Conservation (phyloP, 2,888 invertebrate genomes). For the Pollenia labialis region DNA sequence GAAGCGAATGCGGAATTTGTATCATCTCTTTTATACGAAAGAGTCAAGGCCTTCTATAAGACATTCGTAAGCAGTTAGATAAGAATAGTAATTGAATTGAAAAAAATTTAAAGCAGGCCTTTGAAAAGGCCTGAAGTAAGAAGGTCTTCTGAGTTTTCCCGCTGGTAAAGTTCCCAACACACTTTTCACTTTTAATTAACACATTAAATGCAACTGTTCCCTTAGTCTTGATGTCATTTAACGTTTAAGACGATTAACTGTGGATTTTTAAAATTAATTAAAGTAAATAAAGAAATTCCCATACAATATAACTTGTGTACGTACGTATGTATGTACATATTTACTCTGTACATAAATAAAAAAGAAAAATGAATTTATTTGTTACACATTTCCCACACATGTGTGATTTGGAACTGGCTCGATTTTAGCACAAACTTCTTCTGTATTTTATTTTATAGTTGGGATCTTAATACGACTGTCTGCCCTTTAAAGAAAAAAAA, state of each 20-base stretch:
- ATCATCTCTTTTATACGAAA: too few relatives aligned
- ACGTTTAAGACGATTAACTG: conserved; percentile 1
- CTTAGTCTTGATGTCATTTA: neutral
- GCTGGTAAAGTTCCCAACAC: too few relatives aligned
- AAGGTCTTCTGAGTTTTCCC: too few relatives aligned
- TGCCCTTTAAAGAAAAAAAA: neutral
- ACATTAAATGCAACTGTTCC: neutral
- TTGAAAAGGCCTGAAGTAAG: too few relatives aligned
- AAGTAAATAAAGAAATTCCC: conserved; percentile 22
- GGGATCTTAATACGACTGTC: too few relatives aligned
- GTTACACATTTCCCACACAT: conserved; percentile 56
- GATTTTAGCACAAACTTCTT: conserved; percentile 26
- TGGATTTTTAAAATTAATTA: conserved; percentile 36
- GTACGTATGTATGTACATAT: too few relatives aligned
- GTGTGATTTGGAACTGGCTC: conserved; percentile 28
- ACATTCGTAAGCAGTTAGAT: too few relatives aligned
- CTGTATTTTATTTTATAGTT: neutral
- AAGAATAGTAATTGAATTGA: too few relatives aligned
- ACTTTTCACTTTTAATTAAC: neutral
- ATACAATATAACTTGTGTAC: neutral
- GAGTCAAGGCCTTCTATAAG: too few relatives aligned
- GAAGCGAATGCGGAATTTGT: too few relatives aligned
- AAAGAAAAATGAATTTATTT: conserved; percentile 38
- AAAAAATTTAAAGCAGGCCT: too few relatives aligned
- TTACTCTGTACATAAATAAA: neutral